Evolutionary conservation across 2,888 invertebrate genomes (phyloP).

Genomic region (Drosophila cognata): DNA sequence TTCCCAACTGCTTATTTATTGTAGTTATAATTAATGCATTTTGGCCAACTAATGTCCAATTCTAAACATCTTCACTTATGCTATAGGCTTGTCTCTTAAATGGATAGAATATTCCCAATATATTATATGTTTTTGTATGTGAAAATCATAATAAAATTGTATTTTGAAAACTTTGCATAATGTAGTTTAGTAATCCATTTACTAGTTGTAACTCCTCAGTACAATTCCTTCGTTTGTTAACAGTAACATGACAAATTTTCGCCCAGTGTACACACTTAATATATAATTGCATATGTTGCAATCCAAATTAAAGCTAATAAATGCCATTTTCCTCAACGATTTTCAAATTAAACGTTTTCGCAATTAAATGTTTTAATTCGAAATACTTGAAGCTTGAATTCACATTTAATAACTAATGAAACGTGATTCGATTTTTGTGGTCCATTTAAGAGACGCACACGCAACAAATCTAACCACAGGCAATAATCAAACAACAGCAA

Average conservation of each 20-base stretch:
- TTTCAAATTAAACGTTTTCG: not conserved
- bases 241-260: not conserved
- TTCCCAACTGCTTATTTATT: not conserved
- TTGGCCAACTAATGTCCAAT: rapidly evolving
- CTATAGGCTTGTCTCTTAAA: no score
- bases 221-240: not conserved
- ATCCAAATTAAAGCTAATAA: not conserved
- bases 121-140: no score
- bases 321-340: not conserved
- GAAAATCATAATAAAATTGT: not conserved
- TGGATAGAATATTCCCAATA: no score
- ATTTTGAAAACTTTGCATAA: not conserved
- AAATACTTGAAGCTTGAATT: not conserved
- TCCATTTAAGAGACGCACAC: not conserved
- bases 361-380: not conserved
- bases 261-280: not conserved
- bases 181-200: not conserved
- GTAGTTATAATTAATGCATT: not conserved
- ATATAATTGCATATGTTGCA: not conserved
- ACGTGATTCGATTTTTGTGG: not conserved
- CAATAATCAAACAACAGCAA: not conserved
- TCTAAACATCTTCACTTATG: not conserved
- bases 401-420: not conserved
- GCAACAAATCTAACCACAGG: not conserved
- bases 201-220: not conserved